Evolutionary conservation across 2,888 invertebrate species (phyloP).

Genomic region (Caradrina kadenii): DNA sequence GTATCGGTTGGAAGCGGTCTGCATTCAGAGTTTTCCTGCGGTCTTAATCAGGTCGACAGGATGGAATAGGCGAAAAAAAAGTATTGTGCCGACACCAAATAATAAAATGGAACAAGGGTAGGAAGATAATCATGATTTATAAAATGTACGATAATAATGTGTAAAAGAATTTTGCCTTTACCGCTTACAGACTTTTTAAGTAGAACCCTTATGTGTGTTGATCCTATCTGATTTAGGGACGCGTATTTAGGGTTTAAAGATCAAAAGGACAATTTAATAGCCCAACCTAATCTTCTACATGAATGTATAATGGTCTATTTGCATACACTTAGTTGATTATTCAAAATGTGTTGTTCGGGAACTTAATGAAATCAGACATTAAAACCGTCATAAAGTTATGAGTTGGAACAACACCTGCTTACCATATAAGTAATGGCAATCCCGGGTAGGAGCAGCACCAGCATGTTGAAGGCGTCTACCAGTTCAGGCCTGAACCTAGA

Average conservation of each 20-base stretch:
- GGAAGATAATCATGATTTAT: slow-evolving; percentile 4
- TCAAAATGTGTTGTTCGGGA: neutral
- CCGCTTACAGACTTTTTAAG: neutral
- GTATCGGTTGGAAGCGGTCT: too few species aligned
- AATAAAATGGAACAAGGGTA: too few species aligned
- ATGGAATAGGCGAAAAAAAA: too few species aligned
- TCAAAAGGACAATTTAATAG: slow-evolving; percentile 8
- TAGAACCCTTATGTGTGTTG: neutral
- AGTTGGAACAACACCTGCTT: slow-evolving; percentile 52
- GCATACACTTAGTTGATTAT: neutral
- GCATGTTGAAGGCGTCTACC: slow-evolving; percentile 95
- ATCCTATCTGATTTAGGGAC: slow-evolving; percentile 6
- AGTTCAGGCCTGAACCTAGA: slow-evolving; percentile 92
- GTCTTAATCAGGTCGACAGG: too few species aligned
- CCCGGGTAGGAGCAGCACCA: slow-evolving; percentile 96
- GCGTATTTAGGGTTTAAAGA: neutral
- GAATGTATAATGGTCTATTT: slow-evolving; percentile 30
- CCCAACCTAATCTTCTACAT: slow-evolving; percentile 8
- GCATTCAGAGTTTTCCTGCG: too few species aligned
- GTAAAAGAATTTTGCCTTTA: slow-evolving; percentile 1
- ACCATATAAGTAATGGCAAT: slow-evolving; percentile 96
- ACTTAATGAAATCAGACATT: neutral
- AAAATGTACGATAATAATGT: neutral
- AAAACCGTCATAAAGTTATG: neutral
- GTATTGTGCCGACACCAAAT: too few species aligned